phyloP scores from a whole-genome alignment of 2,888 invertebrate genomes.

The Noctua janthe region DNA sequence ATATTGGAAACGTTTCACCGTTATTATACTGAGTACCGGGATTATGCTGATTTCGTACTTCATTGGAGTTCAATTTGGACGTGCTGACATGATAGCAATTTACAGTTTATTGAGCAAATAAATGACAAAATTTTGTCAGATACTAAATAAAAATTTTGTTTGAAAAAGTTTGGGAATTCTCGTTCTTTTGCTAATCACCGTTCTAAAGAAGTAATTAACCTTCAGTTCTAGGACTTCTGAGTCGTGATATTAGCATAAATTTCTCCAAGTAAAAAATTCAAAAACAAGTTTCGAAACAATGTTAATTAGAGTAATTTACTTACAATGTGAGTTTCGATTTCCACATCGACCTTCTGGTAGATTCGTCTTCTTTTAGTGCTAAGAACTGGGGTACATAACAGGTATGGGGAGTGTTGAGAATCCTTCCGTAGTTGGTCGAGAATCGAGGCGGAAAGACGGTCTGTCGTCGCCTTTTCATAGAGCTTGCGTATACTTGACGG shows the following conservation, averaged over 20 bases:
- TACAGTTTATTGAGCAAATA: constrained; percentile 19
- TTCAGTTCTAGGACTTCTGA: neutral
- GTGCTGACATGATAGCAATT: constrained; percentile 28
- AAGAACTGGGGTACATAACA: constrained; percentile 95
- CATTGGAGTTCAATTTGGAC: constrained; percentile 41
- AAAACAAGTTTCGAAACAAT: constrained; percentile 10
- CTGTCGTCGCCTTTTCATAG: constrained; percentile 94
- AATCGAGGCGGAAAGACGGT: constrained; percentile 91
- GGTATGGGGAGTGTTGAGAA: constrained; percentile 92
- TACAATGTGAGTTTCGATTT: constrained; percentile 97
- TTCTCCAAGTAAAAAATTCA: constrained; percentile 30
- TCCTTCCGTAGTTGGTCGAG: constrained; percentile 92
- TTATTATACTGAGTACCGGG: constrained; percentile 34
- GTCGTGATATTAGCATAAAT: constrained; percentile 32
- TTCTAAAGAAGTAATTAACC: constrained; percentile 12
- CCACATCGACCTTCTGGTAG: constrained; percentile 93
- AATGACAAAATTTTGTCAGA: constrained; percentile 18
- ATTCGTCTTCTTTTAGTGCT: constrained; percentile 93
- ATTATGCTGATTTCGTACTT: constrained; percentile 46
- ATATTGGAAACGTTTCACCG: constrained; percentile 39
- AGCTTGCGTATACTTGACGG: constrained; percentile 94
- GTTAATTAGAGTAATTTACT: constrained; percentile 81
- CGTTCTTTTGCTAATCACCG: neutral
- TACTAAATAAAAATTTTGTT: constrained; percentile 16
- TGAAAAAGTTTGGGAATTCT: constrained; percentile 3